Percentiles rank a stretch among this genome's conserved stretches.
phyloP scores from a whole-genome alignment of 2,797 vertebrate species.

The Nyctibius grandis region DNA sequence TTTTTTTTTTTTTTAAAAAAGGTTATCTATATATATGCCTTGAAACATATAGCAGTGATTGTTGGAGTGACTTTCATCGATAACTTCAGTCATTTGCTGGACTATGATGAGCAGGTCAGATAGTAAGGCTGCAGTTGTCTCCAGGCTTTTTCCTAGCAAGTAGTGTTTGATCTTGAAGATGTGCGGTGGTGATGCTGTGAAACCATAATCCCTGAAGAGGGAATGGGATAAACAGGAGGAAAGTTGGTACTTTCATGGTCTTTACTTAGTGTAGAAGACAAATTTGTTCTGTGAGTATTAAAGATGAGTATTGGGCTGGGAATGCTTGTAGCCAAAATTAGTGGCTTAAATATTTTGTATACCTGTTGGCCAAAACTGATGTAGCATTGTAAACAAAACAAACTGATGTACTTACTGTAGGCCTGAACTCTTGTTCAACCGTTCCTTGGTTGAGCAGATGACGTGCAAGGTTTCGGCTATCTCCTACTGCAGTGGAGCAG shows the following conservation, averaged over 20 bases:
- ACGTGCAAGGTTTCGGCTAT: not conserved
- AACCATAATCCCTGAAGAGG: not conserved
- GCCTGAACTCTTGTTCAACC: not conserved
- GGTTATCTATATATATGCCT: not conserved
- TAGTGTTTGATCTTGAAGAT: not conserved
- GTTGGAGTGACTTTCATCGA: not conserved
- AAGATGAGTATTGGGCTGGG: not conserved
- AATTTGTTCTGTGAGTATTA: not conserved
- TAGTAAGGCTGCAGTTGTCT: not conserved
- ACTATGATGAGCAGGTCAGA: not conserved
- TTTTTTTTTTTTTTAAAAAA: not conserved
- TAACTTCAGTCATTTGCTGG: not conserved
- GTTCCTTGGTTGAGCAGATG: not conserved
- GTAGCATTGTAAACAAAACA: not conserved
- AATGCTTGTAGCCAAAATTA: not conserved
- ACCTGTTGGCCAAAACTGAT: not conserved
- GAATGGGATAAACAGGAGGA: not conserved
- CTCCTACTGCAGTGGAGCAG: fast-evolving
- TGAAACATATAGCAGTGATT: not conserved
- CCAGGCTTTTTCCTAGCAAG: not conserved
- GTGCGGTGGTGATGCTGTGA: not conserved
- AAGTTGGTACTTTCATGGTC: not conserved
- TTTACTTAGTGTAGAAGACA: not conserved
- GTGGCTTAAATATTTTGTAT: not conserved
- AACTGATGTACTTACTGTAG: not conserved